These are phyloP conservation scores for Craseonycteris thonglongyai DNA, from an alignment of 2,113 vertebrate genomes.

Conservation along the genomic window DNA sequence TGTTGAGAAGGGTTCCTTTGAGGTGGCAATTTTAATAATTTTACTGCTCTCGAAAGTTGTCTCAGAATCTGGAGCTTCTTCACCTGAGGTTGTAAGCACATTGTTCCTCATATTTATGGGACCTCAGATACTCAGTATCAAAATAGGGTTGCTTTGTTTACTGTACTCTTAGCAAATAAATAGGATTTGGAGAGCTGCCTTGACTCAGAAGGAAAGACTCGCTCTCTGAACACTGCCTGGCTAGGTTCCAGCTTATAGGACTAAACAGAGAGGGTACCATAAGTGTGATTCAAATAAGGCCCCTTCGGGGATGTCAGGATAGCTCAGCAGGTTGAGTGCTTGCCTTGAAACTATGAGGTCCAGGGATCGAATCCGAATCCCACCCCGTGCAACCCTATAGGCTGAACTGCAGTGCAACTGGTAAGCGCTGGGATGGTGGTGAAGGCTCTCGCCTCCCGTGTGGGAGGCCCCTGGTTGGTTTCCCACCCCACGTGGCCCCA, in stretches of 20 bases:
- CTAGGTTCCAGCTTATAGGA: not conserved
- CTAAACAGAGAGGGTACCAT: not conserved
- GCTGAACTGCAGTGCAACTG: no score
- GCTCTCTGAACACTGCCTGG: not conserved
- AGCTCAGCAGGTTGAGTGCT: no score
- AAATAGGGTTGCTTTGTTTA: not conserved
- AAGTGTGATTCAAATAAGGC: constrained; percentile 11
- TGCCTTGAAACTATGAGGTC: no score
- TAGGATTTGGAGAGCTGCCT: not conserved
- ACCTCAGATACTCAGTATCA: no score
- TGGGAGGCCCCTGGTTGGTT: no score
- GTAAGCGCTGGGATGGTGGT: no score
- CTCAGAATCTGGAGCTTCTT: not conserved
- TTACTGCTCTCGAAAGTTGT: not conserved
- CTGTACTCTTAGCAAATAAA: not conserved
- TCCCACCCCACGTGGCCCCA: no score
- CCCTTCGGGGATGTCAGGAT: no score
- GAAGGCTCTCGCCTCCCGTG: no score
- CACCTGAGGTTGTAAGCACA: not conserved
- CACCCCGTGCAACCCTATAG: no score
- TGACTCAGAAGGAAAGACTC: not conserved
- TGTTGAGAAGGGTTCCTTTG: constrained; percentile 17
- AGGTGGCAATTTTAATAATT: not conserved
- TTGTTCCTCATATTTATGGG: not conserved
- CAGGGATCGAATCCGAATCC: no score